A percentile compares a stretch with the other conserved stretches of the same genome.
These are phyloP conservation scores for Psephotus haematonotus DNA, from an alignment of 2,113 vertebrate genomes.

Conservation along the genomic window DNA sequence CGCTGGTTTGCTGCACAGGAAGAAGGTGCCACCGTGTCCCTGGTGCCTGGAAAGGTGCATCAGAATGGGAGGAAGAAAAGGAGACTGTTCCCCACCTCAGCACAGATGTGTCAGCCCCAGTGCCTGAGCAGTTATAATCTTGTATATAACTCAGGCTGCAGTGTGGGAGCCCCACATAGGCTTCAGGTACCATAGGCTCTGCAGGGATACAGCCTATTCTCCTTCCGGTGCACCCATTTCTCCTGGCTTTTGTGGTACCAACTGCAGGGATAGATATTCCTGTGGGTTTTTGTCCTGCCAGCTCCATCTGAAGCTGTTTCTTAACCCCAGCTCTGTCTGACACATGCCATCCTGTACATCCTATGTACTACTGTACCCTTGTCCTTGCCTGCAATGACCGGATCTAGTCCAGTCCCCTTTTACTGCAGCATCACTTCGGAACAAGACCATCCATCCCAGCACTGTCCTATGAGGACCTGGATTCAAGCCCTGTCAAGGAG, in stretches of 20 bases:
- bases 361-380: neutral
- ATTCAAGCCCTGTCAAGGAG: neutral
- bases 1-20: neutral
- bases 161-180: accelerated
- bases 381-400: neutral
- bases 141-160: neutral
- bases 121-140: neutral
- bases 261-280: neutral
- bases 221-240: neutral
- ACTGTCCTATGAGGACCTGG: neutral
- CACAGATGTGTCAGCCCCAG: neutral
- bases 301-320: neutral
- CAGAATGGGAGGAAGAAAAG: neutral
- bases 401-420: neutral
- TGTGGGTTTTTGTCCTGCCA: neutral
- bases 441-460: too few relatives aligned
- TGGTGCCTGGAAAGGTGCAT: neutral
- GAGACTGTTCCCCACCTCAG: neutral
- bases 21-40: neutral
- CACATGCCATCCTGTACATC: accelerated
- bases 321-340: neutral
- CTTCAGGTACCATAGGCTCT: neutral
- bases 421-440: neutral
- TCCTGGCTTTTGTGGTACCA: neutral
- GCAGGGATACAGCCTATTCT: neutral